Evolutionary conservation across 2,888 invertebrate genomes (phyloP).

Genomic region (Aradus depressus): DNA sequence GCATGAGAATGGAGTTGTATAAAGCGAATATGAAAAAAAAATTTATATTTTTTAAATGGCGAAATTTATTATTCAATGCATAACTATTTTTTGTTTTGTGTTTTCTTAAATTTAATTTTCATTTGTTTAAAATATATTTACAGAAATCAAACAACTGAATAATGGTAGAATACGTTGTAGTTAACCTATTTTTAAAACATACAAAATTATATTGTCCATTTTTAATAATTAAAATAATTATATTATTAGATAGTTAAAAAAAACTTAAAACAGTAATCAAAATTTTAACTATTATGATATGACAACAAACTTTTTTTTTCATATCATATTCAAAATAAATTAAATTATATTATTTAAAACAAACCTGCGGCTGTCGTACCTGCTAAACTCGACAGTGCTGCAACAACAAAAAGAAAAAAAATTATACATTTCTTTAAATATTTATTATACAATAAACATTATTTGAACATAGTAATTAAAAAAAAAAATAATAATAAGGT

Average conservation of each 20-base stretch:
- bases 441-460: not conserved
- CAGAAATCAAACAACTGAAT: no score
- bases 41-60: no score
- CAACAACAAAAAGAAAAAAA: conserved; percentile 34
- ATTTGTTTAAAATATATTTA: no score
- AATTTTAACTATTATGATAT: not conserved
- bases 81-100: no score
- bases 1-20: no score
- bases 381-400: conserved; percentile 42
- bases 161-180: no score
- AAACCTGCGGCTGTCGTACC: conserved; percentile 39
- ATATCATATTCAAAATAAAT: conserved; percentile 9
- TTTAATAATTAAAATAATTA: conserved; percentile 1
- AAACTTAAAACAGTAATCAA: not conserved
- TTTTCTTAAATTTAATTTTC: no score
- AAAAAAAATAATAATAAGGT: conserved; percentile 8
- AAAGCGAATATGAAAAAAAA: no score
- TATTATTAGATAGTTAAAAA: not conserved
- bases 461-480: conserved; percentile 10
- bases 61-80: no score
- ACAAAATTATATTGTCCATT: no score
- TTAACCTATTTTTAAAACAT: no score
- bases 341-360: conserved; percentile 32
- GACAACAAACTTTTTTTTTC: not conserved
- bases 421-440: conserved; percentile 5